phyloP scores from a whole-genome alignment of 2,888 invertebrate genomes.

The Alcis repandata region DNA sequence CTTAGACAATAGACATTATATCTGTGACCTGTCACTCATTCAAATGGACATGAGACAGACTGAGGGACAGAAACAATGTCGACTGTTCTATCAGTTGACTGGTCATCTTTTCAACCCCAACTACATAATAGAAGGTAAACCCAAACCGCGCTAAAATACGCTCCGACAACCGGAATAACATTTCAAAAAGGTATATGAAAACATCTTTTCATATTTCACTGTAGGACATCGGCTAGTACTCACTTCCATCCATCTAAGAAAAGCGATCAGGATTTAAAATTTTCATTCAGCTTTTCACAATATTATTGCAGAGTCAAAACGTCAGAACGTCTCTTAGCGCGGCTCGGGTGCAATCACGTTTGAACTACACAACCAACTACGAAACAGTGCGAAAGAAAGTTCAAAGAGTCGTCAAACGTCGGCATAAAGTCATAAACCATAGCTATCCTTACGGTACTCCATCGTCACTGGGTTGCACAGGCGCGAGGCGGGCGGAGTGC shows the following conservation, averaged over 20 bases:
- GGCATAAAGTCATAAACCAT: slow-evolving; percentile 25
- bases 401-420: slow-evolving; percentile 10
- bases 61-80: neutral
- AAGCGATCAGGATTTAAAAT: too few species aligned
- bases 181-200: too few species aligned
- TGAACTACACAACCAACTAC: neutral
- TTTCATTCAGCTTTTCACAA: too few species aligned
- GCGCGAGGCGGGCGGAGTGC: slow-evolving; percentile 47
- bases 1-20: neutral
- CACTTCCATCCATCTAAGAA: too few species aligned
- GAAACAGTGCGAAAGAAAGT: slow-evolving; percentile 23
- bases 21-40: neutral
- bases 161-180: too few species aligned
- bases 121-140: neutral
- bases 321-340: too few species aligned
- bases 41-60: neutral
- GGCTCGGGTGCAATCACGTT: neutral
- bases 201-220: too few species aligned
- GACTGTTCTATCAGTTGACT: neutral
- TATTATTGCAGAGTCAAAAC: too few species aligned
- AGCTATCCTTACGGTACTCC: slow-evolving; percentile 50
- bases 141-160: too few species aligned
- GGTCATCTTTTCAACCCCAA: neutral
- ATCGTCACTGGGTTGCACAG: slow-evolving; percentile 66
- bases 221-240: too few species aligned